These are phyloP conservation scores for Parnassius orleans DNA, from an alignment of 2,888 invertebrate genomes.

Conservation along the genomic window DNA sequence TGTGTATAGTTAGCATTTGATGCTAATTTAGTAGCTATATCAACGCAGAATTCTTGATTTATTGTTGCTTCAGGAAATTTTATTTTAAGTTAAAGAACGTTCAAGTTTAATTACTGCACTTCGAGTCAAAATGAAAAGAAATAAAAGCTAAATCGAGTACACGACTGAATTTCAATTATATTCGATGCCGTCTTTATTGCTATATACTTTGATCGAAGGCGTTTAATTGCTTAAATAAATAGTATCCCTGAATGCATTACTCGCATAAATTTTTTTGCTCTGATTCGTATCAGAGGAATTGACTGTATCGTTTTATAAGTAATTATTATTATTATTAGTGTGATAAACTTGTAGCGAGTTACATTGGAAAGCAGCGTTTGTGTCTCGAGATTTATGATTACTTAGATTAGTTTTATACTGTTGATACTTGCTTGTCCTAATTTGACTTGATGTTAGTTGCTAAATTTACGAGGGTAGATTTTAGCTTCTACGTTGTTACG, in stretches of 20 bases:
- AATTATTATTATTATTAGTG: conserved; percentile 7
- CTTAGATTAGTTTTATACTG: conserved; percentile 6
- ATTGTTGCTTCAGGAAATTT: conserved; percentile 13
- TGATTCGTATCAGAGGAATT: conserved; percentile 3
- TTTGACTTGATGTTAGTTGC: conserved; percentile 20
- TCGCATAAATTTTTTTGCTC: conserved; percentile 31
- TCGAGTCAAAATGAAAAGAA: conserved; percentile 5
- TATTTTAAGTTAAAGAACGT: conserved; percentile 5
- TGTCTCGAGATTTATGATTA: neutral
- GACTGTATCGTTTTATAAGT: conserved; percentile 6
- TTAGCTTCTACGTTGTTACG: conserved; percentile 46
- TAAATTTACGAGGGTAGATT: conserved; percentile 43
- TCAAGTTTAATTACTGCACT: conserved; percentile 14
- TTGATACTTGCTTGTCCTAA: conserved; percentile 12
- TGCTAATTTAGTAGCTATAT: neutral
- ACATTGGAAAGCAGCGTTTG: no score
- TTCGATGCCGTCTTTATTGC: conserved; percentile 43
- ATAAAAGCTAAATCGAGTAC: conserved; percentile 27
- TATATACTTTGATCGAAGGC: conserved; percentile 44
- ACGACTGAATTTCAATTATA: conserved; percentile 49
- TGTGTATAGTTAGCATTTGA: neutral
- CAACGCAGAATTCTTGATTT: neutral
- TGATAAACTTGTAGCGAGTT: conserved; percentile 8
- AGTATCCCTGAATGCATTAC: conserved; percentile 46
- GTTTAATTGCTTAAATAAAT: conserved; percentile 58